Percentiles rank a stretch among this genome's conserved stretches.
Conservation (phyloP, 2,113 vertebrate genomes). For the Mobula birostris region DNA sequence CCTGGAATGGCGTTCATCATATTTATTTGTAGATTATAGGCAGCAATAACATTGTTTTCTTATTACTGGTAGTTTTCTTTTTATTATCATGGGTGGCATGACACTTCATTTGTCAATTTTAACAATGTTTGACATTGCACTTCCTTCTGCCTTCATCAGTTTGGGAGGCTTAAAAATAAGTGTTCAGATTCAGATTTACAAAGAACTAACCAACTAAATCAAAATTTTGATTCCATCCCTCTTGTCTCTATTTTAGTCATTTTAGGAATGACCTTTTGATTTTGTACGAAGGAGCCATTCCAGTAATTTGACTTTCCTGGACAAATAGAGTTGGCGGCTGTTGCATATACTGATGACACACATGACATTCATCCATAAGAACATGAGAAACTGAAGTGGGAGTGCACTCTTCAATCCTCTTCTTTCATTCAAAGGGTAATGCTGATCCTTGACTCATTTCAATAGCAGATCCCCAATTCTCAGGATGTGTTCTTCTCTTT, state of each 20-base stretch:
- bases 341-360: not conserved
- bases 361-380: not conserved
- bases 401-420: too few relatives aligned
- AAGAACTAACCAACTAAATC: not conserved
- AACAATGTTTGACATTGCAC: constrained; percentile 32
- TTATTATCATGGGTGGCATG: constrained; percentile 1
- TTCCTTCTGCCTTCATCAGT: constrained; percentile 20
- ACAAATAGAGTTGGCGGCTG: not conserved
- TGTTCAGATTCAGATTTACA: not conserved
- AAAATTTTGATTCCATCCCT: not conserved
- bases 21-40: constrained; percentile 25
- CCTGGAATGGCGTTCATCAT: constrained; percentile 28
- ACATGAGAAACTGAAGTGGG: too few relatives aligned
- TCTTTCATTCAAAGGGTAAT: too few relatives aligned
- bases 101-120: constrained; percentile 33
- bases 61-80: constrained; percentile 34
- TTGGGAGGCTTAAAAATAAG: not conserved
- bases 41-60: constrained; percentile 30
- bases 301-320: not conserved
- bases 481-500: too few relatives aligned
- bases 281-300: not conserved
- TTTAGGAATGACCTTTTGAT: not conserved
- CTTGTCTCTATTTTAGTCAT: not conserved
- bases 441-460: too few relatives aligned
- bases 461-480: too few relatives aligned